These are phyloP conservation scores for Callimorpha dominula DNA, from an alignment of 2,888 invertebrate species.

Conservation along the genomic window DNA sequence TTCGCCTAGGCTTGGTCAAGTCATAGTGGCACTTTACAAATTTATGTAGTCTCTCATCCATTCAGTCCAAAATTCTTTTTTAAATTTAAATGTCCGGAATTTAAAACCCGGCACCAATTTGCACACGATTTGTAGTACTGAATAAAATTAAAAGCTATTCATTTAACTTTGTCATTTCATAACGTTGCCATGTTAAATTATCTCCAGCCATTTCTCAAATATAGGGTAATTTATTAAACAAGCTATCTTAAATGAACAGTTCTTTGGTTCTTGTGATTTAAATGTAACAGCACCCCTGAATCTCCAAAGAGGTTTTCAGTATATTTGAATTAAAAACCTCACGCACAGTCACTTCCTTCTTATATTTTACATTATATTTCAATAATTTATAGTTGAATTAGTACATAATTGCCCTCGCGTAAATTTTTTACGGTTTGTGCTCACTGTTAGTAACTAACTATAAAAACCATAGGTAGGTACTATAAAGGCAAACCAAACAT, in stretches of 20 bases:
- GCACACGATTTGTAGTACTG: background rate
- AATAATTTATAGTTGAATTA: too few relatives aligned
- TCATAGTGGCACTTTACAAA: background rate
- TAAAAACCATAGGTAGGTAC: too few relatives aligned
- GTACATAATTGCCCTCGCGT: too few relatives aligned
- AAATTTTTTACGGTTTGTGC: too few relatives aligned
- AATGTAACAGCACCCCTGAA: background rate
- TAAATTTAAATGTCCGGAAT: background rate
- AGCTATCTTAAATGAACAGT: background rate
- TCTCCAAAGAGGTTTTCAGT: too few relatives aligned
- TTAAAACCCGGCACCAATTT: background rate
- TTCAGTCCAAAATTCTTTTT: background rate
- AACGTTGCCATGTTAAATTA: background rate
- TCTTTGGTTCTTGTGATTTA: background rate
- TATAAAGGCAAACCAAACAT: too few relatives aligned
- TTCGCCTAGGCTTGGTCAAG: background rate
- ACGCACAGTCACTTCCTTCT: too few relatives aligned
- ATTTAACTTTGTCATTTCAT: background rate
- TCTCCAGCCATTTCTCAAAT: background rate
- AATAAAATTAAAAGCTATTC: conserved; percentile 4
- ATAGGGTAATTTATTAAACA: conserved; percentile 2
- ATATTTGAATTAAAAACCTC: too few relatives aligned
- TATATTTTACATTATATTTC: too few relatives aligned
- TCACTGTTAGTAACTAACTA: too few relatives aligned
- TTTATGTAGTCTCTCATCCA: background rate